Conservation (phyloP, 2,888 invertebrate species). For the Heterodera filipjevi region DNA sequence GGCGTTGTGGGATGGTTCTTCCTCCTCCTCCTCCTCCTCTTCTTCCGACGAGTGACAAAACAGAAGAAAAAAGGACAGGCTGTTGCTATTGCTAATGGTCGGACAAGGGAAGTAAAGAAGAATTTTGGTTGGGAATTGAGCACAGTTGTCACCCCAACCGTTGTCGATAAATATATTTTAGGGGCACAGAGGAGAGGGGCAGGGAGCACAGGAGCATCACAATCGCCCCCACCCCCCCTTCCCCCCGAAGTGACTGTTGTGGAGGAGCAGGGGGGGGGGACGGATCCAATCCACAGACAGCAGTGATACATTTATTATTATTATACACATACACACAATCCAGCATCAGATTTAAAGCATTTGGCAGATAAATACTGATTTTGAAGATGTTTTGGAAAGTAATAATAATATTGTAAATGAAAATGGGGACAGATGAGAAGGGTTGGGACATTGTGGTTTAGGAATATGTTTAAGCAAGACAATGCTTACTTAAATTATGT, state of each 20-base stretch:
- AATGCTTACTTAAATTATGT: too few relatives aligned
- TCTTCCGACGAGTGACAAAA: conserved; percentile 8
- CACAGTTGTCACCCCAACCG: not conserved
- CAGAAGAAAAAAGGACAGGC: conserved; percentile 11
- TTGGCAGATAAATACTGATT: too few relatives aligned
- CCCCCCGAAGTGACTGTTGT: conserved; percentile 5
- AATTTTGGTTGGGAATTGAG: conserved; percentile 10
- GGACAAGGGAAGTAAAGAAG: not conserved
- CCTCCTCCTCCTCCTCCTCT: not conserved
- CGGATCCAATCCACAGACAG: not conserved
- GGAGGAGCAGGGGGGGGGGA: not conserved
- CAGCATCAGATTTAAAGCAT: too few relatives aligned
- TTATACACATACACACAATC: too few relatives aligned
- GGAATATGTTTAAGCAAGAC: too few relatives aligned
- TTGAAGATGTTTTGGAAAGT: not conserved
- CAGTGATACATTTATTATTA: not conserved
- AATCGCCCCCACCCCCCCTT: not conserved
- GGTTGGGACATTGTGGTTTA: too few relatives aligned
- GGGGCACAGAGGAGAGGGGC: not conserved
- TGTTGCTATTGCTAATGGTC: conserved; percentile 2
- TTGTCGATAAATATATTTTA: conserved; percentile 12
- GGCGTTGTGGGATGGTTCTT: not conserved
- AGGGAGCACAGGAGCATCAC: conserved; percentile 1
- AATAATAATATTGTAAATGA: not conserved
- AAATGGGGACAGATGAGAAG: not conserved